Conservation (phyloP, 2,797 vertebrate species). For the Poeciliopsis gracilis region DNA sequence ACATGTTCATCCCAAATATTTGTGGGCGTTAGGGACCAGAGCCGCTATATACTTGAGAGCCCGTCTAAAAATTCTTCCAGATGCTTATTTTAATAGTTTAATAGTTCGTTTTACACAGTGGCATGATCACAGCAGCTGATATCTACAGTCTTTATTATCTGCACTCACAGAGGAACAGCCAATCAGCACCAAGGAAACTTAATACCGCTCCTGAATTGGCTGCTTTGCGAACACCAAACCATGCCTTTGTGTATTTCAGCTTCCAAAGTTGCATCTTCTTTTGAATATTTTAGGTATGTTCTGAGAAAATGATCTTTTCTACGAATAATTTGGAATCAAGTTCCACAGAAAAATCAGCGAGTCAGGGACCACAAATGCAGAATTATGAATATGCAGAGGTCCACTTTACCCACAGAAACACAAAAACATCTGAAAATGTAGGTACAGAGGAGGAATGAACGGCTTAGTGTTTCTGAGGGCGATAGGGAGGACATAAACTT, state of each 20-base stretch:
- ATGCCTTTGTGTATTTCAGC: background rate
- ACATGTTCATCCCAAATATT: background rate
- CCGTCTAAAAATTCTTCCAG: too few relatives aligned
- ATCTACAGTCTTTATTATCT: too few relatives aligned
- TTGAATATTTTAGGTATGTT: background rate
- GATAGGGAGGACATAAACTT: conserved; percentile 10
- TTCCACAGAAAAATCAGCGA: background rate
- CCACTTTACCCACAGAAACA: background rate
- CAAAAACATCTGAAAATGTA: background rate
- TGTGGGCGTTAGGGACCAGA: too few relatives aligned
- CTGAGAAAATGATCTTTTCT: background rate
- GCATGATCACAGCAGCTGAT: too few relatives aligned
- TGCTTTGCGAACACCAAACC: background rate
- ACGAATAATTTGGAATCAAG: background rate
- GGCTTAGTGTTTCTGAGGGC: background rate
- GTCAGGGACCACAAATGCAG: background rate
- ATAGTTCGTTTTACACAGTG: too few relatives aligned
- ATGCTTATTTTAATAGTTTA: too few relatives aligned
- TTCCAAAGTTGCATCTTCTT: background rate
- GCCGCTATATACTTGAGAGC: too few relatives aligned
- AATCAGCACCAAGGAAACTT: background rate
- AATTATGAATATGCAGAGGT: background rate
- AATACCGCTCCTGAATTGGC: background rate
- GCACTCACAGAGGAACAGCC: background rate
- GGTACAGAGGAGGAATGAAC: background rate